Percentiles rank a stretch among this genome's conserved stretches.
These are phyloP conservation scores for Pandion haliaetus DNA, from an alignment of 2,113 vertebrate species.

Conservation along the genomic window DNA sequence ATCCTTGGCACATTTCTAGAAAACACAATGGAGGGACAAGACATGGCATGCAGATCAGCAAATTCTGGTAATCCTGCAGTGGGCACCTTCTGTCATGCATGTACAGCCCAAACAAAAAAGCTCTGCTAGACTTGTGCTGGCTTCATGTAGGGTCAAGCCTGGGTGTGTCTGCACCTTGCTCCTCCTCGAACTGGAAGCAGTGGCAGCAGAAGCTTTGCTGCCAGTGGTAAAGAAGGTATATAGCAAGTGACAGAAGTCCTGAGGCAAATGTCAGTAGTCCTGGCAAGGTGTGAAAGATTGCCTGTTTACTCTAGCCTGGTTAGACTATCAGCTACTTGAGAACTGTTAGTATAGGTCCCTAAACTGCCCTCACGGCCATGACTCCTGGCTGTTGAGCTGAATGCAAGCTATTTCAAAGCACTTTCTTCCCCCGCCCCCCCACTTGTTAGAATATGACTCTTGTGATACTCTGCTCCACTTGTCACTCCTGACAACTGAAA, in stretches of 20 bases:
- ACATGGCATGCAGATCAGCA: neutral
- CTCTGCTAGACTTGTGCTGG: neutral
- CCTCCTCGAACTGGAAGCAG: neutral
- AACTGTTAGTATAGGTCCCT: neutral
- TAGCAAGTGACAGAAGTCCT: neutral
- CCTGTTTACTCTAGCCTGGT: neutral
- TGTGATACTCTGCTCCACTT: neutral
- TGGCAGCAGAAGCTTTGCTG: neutral
- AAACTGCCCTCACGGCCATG: neutral
- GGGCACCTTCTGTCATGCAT: rapidly evolving
- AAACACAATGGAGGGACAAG: neutral
- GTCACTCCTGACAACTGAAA: neutral
- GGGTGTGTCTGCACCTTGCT: neutral
- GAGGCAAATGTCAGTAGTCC: neutral
- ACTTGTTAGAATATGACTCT: neutral
- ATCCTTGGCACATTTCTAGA: neutral
- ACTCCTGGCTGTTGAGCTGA: neutral
- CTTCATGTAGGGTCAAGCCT: neutral
- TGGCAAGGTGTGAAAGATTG: neutral
- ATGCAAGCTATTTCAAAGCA: neutral
- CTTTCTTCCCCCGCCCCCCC: no score
- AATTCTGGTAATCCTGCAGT: neutral
- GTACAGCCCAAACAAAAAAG: neutral
- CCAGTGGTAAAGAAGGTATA: neutral
- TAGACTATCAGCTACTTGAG: neutral